Percentiles rank a stretch among this genome's conserved stretches.
Evolutionary conservation across 2,113 vertebrate species (phyloP).

Genomic region (Turnix velox): DNA sequence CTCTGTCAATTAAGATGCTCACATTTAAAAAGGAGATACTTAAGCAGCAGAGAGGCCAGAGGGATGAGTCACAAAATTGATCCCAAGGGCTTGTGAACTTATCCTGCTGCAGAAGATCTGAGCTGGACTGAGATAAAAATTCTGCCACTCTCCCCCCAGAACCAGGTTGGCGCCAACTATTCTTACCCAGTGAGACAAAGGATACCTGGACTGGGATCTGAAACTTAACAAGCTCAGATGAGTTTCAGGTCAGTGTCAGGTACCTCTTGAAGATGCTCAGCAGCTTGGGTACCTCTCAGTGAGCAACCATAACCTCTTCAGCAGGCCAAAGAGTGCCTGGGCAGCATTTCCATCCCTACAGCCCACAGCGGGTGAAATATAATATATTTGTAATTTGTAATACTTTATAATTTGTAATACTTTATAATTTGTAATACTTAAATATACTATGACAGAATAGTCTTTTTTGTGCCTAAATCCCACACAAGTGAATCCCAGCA

Average conservation of each 20-base stretch:
- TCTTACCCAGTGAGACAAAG: background rate
- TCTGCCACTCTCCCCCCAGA: background rate
- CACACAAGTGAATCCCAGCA: background rate
- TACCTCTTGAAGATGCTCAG: background rate
- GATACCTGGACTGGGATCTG: background rate
- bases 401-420: too few relatives aligned
- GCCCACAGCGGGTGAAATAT: background rate
- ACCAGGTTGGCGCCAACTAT: background rate
- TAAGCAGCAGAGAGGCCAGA: background rate
- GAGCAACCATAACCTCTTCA: background rate
- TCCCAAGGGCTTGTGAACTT: background rate
- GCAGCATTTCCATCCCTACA: background rate
- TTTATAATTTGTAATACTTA: too few relatives aligned
- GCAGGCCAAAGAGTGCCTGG: accelerated
- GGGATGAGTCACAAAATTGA: background rate
- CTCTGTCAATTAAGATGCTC: background rate
- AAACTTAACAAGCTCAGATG: background rate
- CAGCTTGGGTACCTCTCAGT: background rate
- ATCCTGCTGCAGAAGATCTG: background rate
- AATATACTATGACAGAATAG: accelerated
- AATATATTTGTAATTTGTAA: too few relatives aligned
- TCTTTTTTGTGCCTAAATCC: background rate
- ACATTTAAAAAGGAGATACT: background rate
- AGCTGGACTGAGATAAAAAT: background rate
- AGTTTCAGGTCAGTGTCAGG: background rate